Evolutionary conservation across 2,888 invertebrate species (phyloP), one percentile per base, ranked within the genome.

Genomic region (Latrodectus hesperus): DNA sequence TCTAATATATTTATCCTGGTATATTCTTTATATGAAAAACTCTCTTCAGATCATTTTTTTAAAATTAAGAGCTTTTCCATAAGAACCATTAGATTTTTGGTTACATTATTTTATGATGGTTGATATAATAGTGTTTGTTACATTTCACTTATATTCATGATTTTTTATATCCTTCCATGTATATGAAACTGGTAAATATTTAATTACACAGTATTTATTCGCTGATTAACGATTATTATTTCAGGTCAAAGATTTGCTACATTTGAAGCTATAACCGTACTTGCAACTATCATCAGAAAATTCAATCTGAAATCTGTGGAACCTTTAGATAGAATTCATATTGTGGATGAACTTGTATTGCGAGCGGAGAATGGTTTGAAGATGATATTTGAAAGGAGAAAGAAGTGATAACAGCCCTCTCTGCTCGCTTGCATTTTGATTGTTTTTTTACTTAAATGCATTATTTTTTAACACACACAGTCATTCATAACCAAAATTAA

Each of bases 191-290:
- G 6, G 4, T 38, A 38, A 38, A 38, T 38, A 38, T 38, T 38
- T 38, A 38, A 38, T 38, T 38, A 38, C 38, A 38, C 6, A 38
- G 0, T 38, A 6, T 6, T 38, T 38, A 38, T 38, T 38, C 6
- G 6, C 38, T 6, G 6, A 38, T 38, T 38, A 6, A 1, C 38
- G 38, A 6, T 38, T 38, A 53, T 17, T 22, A 16, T 88, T 76
- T 16, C 60, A 88, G 88, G 88, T n/a, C 88, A 88, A 72, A 73
- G 88, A 60, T 88, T 88, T 53, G 88, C 88, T 0, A 76, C 38
- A 3, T 84, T 88, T 55, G 88, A 88, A 74, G 88, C 53, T 10
- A 76, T 88, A 26, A 83, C 79, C 52, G 88, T 88, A 12, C 68
- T 84, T 71, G 88, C 88, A 14, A 88, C 88, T 14, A 71, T 88